Evolutionary conservation across 2,113 vertebrate species (phyloP), one percentile per base, ranked within the genome.

Genomic region (Acanthisitta chloris): DNA sequence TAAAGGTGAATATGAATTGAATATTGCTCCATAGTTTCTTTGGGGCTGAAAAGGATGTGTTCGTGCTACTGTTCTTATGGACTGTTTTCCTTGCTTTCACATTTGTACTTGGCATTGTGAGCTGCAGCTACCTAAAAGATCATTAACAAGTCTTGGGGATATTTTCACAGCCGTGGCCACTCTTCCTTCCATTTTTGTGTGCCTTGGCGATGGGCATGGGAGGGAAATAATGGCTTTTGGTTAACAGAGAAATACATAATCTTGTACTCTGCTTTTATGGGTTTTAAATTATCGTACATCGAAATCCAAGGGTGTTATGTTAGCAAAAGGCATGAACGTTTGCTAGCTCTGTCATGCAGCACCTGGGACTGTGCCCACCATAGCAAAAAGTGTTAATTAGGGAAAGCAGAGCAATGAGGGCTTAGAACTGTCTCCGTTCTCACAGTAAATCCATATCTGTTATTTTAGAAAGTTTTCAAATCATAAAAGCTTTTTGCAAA

Each of bases 381-480:
- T 29, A 24, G 42, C 12, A 12, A 57, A 59, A 46, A 25, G 33
- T 18, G 23, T 88, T 81, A 77, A 66, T 90, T 81, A 81, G 51
- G 51, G 64, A 86, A 83, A 33, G 43, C 48, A 66, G 46, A n/a
- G 45, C 51, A 81, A 8, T 3, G 8, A 74, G 33, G 69, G 46
- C 51, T 83, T 78, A 45, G 46, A 93, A 40, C 55, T 31, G 16
- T 58, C 72, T 86, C 64, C 24, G 82, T 95, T 93, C 91, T 93
- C 91, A 90, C 67, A 73, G 43, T 65, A 90, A 94, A 86, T 66
- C 67, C 9, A 0, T 81, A 51, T 58, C 57, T 93, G 58, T 91
- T 95, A 76, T 92, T 97, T 97, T 87, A 73, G 66, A 89, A 94
- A 82, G n/a, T 17, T 94, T 96, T 74, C 34, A 69, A 31, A 58